Evolutionary conservation across 1,140 invertebrate species (phyloP), one percentile per base, ranked within the genome.

Genomic region (Teleogryllus occipitalis): DNA sequence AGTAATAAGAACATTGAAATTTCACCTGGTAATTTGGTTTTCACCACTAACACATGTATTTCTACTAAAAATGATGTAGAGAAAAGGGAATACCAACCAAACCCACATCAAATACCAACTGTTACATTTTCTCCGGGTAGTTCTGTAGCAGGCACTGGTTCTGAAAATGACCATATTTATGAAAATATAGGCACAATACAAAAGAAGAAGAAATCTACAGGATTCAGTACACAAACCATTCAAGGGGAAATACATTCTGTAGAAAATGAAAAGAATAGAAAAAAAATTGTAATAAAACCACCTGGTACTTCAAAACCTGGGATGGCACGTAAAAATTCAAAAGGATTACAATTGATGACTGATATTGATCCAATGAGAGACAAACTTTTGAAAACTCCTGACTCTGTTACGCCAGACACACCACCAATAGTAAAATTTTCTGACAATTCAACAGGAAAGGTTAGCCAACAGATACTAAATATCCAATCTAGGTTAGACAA

Each of bases 161-260:
- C 10, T 65, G 2, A 18, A 14, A 10, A 65, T 10, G 54, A 65
- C 10, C 54, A 65, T 7, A 65, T 65, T 18, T 65, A 65, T 65
- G 54, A 65, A 65, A 65, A 65, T 65, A 18, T 65, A 14, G 10
- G 10, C 18, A 39, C 27, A 39, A 39, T 2, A 39, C 54, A 65
- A 10, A 65, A 81, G 75, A 82, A 81, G 74, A 74, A 78, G 54
- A 80, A 83, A 10, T 49, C 74, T 18, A 47, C 74, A 18, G 14
- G 76, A 47, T 81, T 84, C 65, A 48, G 39, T 10, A 75, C 8
- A 3, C 54, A 72, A 22, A 21, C 22, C 12, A 39, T 46, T 48
- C 14, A 8, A 8, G 78, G 21, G 15, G 78, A 74, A 21, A 75
- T 14, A n/a, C 18, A 72, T 18, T 39, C 75, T 18, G 46, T 75